phyloP scores from a whole-genome alignment of 2,113 vertebrate species.

The Gobius niger region DNA sequence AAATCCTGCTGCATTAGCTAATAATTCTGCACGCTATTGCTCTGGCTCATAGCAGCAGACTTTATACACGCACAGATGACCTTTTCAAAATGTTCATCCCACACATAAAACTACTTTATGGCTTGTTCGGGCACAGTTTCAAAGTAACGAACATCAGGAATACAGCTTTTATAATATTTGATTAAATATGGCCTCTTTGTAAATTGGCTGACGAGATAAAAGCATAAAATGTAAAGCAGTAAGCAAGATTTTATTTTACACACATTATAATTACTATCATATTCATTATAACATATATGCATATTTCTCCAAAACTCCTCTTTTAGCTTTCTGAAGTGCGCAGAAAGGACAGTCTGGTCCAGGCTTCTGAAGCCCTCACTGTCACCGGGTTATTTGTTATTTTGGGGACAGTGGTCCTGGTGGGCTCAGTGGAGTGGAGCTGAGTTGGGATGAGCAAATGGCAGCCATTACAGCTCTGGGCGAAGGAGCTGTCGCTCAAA shows the following conservation, averaged over 20 bases:
- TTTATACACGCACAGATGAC: background rate
- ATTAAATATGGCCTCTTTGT: background rate
- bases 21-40: constrained; percentile 54
- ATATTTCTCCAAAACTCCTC: background rate
- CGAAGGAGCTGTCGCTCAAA: constrained; percentile 35
- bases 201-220: too few species aligned
- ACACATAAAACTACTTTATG: too few species aligned
- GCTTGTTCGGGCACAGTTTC: background rate
- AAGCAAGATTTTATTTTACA: too few species aligned
- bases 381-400: background rate
- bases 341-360: background rate
- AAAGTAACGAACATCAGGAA: background rate
- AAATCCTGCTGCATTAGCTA: constrained; percentile 41
- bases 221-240: too few species aligned
- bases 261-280: too few species aligned
- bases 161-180: too few species aligned
- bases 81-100: too few species aligned
- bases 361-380: constrained; percentile 1
- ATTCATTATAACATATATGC: too few species aligned
- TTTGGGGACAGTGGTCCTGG: constrained; percentile 14
- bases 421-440: constrained; percentile 18
- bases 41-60: constrained; percentile 2
- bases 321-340: background rate
- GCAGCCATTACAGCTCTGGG: constrained; percentile 16
- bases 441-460: constrained; percentile 35